These are phyloP conservation scores for Melinaea marsaeus DNA, from an alignment of 2,888 invertebrate species.

Conservation along the genomic window DNA sequence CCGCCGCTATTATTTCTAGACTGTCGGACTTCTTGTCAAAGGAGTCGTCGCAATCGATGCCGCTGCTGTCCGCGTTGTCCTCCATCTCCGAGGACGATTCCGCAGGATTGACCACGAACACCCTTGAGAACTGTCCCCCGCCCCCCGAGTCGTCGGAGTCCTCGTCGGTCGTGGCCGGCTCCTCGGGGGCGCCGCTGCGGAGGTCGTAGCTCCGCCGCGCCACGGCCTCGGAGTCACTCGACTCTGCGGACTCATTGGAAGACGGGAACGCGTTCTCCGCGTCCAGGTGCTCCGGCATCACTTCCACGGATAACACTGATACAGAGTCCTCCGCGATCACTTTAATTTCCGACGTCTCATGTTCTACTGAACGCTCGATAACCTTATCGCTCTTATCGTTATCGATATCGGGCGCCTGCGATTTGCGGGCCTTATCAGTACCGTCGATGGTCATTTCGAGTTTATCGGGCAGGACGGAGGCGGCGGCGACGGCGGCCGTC, in stretches of 20 bases:
- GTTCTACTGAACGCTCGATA: constrained; percentile 59
- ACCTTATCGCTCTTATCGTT: constrained; percentile 65
- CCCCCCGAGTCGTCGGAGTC: constrained; percentile 76
- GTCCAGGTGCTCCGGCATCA: constrained; percentile 67
- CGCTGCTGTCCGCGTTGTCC: constrained; percentile 77
- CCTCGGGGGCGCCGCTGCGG: constrained; percentile 66
- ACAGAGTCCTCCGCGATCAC: constrained; percentile 63
- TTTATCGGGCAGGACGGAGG: constrained; percentile 58
- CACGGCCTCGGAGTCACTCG: constrained; percentile 64
- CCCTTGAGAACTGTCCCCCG: constrained; percentile 79
- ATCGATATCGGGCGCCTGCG: constrained; percentile 55
- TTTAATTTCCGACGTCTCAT: constrained; percentile 60
- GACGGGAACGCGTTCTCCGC: constrained; percentile 77
- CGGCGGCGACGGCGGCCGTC: constrained; percentile 69
- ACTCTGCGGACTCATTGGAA: constrained; percentile 72
- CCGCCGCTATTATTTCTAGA: constrained; percentile 59
- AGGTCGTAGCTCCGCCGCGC: constrained; percentile 69
- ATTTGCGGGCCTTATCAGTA: constrained; percentile 66
- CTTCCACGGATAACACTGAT: constrained; percentile 53
- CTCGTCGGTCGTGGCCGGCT: constrained; percentile 70
- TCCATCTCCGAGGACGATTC: constrained; percentile 80
- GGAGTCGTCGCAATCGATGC: constrained; percentile 81
- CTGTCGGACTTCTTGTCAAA: constrained; percentile 74
- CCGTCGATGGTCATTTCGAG: constrained; percentile 65
- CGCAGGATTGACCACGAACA: constrained; percentile 82